Conservation (phyloP, 2,797 vertebrate genomes). For the Coluber constrictor region DNA sequence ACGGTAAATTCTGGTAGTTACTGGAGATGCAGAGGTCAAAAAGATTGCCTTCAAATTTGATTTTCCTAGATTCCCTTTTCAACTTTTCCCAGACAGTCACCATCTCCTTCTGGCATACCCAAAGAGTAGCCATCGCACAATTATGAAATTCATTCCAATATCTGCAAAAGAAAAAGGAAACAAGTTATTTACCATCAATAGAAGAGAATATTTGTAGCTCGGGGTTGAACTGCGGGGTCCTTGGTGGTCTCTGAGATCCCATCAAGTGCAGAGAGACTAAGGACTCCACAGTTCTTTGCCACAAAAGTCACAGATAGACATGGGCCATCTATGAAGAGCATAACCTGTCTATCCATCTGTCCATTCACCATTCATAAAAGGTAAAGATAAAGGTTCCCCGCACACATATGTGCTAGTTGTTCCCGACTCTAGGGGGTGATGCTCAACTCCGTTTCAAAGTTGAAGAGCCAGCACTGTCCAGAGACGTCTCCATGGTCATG, state of each 20-base stretch:
- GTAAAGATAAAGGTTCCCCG: no score
- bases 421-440: no score
- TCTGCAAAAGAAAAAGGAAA: slow-evolving; percentile 52
- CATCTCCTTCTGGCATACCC: slow-evolving; percentile 76
- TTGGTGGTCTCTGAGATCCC: neutral
- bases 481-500: no score
- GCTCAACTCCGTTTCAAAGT: no score
- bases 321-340: neutral
- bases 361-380: neutral
- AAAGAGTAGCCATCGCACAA: slow-evolving; percentile 70
- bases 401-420: no score
- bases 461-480: no score
- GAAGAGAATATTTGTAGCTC: neutral
- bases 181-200: neutral
- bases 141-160: slow-evolving; percentile 80
- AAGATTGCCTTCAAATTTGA: slow-evolving; percentile 77
- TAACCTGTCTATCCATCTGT: neutral
- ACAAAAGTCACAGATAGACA: neutral
- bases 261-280: neutral
- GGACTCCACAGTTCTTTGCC: neutral
- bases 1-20: slow-evolving; percentile 42
- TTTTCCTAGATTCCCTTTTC: slow-evolving; percentile 75
- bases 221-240: neutral
- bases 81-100: slow-evolving; percentile 76
- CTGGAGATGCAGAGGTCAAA: slow-evolving; percentile 76